These are phyloP conservation scores for Hippocampus guttulatus DNA, from an alignment of 2,113 vertebrate genomes.

Conservation along the genomic window DNA sequence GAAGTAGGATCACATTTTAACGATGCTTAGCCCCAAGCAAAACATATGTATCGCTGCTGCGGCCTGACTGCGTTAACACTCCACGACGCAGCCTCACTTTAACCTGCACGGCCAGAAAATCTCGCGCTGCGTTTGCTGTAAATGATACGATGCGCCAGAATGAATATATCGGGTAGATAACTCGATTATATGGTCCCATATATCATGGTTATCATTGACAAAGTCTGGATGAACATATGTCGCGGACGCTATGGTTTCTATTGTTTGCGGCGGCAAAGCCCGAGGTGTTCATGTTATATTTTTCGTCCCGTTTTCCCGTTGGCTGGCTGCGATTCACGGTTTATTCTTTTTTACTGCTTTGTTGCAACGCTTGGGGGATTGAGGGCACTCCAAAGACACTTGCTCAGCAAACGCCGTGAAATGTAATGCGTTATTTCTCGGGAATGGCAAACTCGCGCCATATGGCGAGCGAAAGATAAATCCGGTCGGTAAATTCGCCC, in stretches of 20 bases:
- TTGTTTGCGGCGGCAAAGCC: slow-evolving; percentile 19
- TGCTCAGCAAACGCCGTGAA: slow-evolving; percentile 64
- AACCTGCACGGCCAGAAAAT: neutral
- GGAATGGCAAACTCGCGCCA: slow-evolving; percentile 50
- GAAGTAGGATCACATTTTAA: slow-evolving; percentile 1
- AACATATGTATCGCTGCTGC: neutral
- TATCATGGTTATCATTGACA: neutral
- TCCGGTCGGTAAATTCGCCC: slow-evolving; percentile 50
- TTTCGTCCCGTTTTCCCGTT: slow-evolving; percentile 5
- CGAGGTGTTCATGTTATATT: slow-evolving; percentile 36
- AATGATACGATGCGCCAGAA: neutral
- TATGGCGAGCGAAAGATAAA: slow-evolving; percentile 46
- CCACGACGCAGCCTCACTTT: neutral
- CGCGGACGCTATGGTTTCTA: neutral
- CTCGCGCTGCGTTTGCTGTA: neutral
- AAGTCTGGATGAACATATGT: neutral
- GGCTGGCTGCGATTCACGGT: slow-evolving; percentile 30
- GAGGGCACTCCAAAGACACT: slow-evolving; percentile 27
- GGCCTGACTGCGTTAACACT: neutral
- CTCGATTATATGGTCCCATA: too few species aligned
- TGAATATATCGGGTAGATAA: too few species aligned
- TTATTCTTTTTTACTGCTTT: slow-evolving; percentile 48
- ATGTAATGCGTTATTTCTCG: slow-evolving; percentile 39
- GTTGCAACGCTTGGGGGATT: slow-evolving; percentile 37
- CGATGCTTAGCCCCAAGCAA: slow-evolving; percentile 4